Evolutionary conservation across 2,888 invertebrate genomes (phyloP).

Genomic region (Branchellion lobata): DNA sequence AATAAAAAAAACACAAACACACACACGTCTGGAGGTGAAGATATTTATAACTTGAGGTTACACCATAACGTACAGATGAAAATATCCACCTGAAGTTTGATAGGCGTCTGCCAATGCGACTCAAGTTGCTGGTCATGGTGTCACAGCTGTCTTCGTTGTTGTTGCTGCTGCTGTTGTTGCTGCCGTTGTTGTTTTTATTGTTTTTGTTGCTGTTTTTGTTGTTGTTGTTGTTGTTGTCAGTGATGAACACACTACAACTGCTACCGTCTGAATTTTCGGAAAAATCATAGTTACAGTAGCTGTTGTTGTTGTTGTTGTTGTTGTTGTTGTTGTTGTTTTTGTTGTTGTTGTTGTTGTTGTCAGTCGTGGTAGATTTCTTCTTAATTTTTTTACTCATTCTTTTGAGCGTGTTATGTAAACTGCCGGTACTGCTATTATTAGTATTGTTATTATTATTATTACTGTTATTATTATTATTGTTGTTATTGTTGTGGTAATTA

Average conservation of each 20-base stretch:
- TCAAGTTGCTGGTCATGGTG: not conserved
- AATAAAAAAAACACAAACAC: too few species aligned
- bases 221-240: not conserved
- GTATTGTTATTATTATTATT: too few species aligned
- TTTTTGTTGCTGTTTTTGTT: conserved; percentile 11
- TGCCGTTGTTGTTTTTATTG: not conserved
- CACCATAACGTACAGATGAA: too few species aligned
- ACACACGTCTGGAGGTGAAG: too few species aligned
- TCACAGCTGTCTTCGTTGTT: not conserved
- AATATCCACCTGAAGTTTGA: not conserved
- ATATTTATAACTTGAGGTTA: too few species aligned
- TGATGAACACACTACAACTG: too few species aligned
- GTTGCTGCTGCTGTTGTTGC: not conserved
- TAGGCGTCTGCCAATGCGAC: not conserved
- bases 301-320: conserved; percentile 25
- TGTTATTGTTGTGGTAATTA: not conserved
- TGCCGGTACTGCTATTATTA: too few species aligned
- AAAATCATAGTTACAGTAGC: not conserved
- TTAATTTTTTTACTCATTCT: too few species aligned
- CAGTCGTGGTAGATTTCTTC: not conserved
- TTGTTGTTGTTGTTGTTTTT: not conserved
- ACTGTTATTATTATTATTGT: not conserved
- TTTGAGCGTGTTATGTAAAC: too few species aligned
- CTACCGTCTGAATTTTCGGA: not conserved
- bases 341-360: conserved; percentile 22